phyloP scores from a whole-genome alignment of 2,113 vertebrate species.

The Festucalex cinctus region DNA sequence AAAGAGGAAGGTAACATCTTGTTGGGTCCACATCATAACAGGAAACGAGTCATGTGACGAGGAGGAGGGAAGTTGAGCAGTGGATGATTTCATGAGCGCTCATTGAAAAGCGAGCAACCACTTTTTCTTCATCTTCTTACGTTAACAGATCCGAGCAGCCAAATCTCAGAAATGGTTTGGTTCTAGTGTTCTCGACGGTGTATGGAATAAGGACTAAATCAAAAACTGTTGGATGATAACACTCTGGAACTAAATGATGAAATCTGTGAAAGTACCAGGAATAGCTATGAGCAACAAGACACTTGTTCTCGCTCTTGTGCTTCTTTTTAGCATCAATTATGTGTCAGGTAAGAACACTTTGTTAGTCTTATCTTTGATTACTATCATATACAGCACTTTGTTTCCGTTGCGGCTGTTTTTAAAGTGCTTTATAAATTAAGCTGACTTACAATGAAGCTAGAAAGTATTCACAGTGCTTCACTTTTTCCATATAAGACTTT shows the following conservation, averaged over 20 bases:
- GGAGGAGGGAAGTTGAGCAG: conserved; percentile 6
- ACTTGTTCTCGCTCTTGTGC: conserved; percentile 17
- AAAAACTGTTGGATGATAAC: conserved; percentile 5
- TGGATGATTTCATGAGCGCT: conserved; percentile 8
- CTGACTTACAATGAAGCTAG: no score
- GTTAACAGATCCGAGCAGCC: conserved; percentile 1
- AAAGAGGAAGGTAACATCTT: conserved; percentile 33
- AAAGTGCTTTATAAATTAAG: no score
- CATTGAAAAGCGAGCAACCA: not conserved
- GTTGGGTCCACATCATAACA: not conserved
- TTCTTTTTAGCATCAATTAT: conserved; percentile 16
- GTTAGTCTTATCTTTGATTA: not conserved
- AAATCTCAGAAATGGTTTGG: not conserved
- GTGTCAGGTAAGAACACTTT: conserved; percentile 50
- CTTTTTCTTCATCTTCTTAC: not conserved
- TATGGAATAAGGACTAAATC: not conserved
- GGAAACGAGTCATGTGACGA: not conserved
- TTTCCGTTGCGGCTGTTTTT: no score
- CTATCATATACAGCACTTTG: not conserved
- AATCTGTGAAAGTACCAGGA: not conserved
- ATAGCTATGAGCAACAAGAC: conserved; percentile 28
- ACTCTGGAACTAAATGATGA: not conserved
- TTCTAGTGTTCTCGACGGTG: not conserved
- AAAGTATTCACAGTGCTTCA: not conserved
- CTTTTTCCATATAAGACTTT: not conserved